These are phyloP conservation scores for Bolborhynchus lineola DNA, from an alignment of 2,113 vertebrate genomes.

Conservation along the genomic window DNA sequence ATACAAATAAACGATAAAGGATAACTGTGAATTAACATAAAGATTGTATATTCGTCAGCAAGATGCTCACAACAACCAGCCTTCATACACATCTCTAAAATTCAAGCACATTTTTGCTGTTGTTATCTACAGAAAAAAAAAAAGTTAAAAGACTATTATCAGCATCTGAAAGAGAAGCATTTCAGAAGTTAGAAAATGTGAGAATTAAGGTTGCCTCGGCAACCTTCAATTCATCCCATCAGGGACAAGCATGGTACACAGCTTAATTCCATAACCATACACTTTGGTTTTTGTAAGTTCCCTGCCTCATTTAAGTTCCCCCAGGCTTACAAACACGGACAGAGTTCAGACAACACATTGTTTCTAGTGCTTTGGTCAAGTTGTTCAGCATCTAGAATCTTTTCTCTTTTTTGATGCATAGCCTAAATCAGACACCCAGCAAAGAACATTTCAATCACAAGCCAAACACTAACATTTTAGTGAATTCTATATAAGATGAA, in stretches of 20 bases:
- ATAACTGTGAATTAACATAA: not conserved
- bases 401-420: not conserved
- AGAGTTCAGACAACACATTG: not conserved
- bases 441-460: not conserved
- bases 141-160: not conserved
- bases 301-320: not conserved
- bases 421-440: not conserved
- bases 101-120: not conserved
- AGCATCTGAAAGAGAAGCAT: slow-evolving; percentile 2
- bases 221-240: not conserved
- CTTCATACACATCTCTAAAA: not conserved
- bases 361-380: not conserved
- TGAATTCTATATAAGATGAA: not conserved
- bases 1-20: not conserved
- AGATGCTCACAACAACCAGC: not conserved
- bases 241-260: not conserved
- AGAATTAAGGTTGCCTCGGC: slow-evolving; percentile 34
- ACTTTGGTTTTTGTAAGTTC: not conserved
- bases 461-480: not conserved
- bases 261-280: not conserved
- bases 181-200: not conserved
- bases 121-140: not conserved
- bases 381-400: not conserved
- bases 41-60: not conserved
- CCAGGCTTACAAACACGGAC: not conserved